These are phyloP conservation scores for Athripsodes cinereus DNA, from an alignment of 2,888 invertebrate species.

Conservation along the genomic window DNA sequence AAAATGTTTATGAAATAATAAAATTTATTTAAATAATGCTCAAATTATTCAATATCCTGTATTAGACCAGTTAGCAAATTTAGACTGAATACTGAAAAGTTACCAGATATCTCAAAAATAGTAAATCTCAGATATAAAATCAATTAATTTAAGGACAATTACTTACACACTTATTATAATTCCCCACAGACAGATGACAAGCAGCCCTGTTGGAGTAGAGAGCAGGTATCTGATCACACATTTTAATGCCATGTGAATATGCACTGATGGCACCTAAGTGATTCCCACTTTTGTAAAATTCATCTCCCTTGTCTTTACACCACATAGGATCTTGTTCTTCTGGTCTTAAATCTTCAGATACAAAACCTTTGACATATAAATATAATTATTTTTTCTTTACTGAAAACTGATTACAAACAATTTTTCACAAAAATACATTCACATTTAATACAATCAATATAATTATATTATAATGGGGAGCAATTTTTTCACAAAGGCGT, in stretches of 20 bases:
- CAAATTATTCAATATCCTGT: not conserved
- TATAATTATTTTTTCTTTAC: no score
- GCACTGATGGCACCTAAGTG: slow-evolving; percentile 77
- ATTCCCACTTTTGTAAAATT: slow-evolving; percentile 68
- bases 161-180: slow-evolving; percentile 63
- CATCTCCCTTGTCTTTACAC: slow-evolving; percentile 75
- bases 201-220: slow-evolving; percentile 72
- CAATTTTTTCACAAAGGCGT: no score
- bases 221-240: slow-evolving; percentile 65
- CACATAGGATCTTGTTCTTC: slow-evolving; percentile 80
- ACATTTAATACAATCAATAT: no score
- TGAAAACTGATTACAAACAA: no score
- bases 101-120: not conserved
- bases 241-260: slow-evolving; percentile 69
- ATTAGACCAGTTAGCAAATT: no score
- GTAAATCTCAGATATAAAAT: not conserved
- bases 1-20: not conserved
- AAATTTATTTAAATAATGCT: not conserved
- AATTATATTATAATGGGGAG: no score
- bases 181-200: slow-evolving; percentile 71
- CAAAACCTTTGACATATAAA: no score
- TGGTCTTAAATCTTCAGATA: slow-evolving; percentile 63
- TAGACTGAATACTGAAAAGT: not conserved
- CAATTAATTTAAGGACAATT: not conserved
- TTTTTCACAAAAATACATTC: no score